Percentiles rank a stretch among this genome's conserved stretches.
These are phyloP conservation scores for Nudaria mundana DNA, from an alignment of 2,888 invertebrate species.

Conservation along the genomic window DNA sequence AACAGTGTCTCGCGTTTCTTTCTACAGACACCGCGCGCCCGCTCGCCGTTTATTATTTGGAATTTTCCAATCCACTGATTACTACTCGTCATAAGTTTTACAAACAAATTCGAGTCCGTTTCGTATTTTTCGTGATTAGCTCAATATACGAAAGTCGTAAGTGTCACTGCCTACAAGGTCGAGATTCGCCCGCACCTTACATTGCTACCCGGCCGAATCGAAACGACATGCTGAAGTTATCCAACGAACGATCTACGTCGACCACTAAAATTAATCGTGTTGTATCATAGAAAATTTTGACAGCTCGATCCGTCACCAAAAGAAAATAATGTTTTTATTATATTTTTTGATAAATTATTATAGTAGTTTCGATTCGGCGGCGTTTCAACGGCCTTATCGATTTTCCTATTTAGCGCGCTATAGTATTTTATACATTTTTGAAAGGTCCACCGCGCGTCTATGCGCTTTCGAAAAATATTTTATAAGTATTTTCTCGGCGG, in stretches of 20 bases:
- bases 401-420: conserved; percentile 77
- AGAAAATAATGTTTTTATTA: conserved; percentile 81
- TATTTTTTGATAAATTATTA: conserved; percentile 80
- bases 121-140: conserved; percentile 75
- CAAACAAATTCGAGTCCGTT: conserved; percentile 74
- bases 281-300: conserved; percentile 75
- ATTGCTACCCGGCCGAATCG: conserved; percentile 53
- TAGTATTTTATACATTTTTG: conserved; percentile 75
- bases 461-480: conserved; percentile 79
- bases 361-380: conserved; percentile 72
- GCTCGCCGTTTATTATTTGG: conserved; percentile 72
- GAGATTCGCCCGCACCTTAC: conserved; percentile 47
- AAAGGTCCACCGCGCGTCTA: conserved; percentile 72
- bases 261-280: conserved; percentile 45
- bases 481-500: conserved; percentile 67
- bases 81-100: conserved; percentile 71
- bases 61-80: conserved; percentile 84
- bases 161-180: conserved; percentile 54
- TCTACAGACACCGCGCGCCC: conserved; percentile 66
- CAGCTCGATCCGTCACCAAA: conserved; percentile 74
- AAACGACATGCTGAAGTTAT: conserved; percentile 32
- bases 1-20: conserved; percentile 77
- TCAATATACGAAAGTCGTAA: conserved; percentile 75
- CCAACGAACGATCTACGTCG: conserved; percentile 21
- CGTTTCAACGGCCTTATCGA: conserved; percentile 72